Conservation (phyloP, 2,113 vertebrate species). For the Pygoscelis adeliae region DNA sequence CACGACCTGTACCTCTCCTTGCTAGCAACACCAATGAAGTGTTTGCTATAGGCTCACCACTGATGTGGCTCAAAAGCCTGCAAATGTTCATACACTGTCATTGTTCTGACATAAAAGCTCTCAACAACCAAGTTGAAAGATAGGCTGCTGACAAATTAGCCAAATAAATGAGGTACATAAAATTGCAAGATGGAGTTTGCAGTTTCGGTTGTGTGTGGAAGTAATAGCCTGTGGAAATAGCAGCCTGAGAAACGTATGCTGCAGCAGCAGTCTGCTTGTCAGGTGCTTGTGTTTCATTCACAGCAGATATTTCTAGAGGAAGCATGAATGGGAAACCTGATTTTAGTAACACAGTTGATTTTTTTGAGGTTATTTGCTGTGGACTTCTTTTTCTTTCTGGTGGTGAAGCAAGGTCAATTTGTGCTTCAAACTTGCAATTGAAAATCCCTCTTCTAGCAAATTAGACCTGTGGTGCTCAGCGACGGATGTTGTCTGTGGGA, state of each 20-base stretch:
- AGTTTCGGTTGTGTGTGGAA: background rate
- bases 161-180: background rate
- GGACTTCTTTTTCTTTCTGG: background rate
- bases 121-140: background rate
- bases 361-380: background rate
- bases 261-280: background rate
- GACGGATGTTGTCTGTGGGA: background rate
- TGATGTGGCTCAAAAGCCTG: background rate
- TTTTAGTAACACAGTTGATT: background rate
- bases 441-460: background rate
- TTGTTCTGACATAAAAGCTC: background rate
- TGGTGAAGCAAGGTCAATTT: background rate
- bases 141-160: background rate
- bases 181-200: background rate
- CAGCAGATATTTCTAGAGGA: background rate
- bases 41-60: background rate
- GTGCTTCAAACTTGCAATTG: rapidly evolving
- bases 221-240: background rate
- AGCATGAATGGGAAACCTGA: background rate
- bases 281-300: background rate
- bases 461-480: background rate
- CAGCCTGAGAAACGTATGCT: background rate
- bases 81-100: background rate
- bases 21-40: background rate
- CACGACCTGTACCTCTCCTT: background rate